Conservation (phyloP, 1,140 invertebrate genomes). For the Drosophila malerkotliana region DNA sequence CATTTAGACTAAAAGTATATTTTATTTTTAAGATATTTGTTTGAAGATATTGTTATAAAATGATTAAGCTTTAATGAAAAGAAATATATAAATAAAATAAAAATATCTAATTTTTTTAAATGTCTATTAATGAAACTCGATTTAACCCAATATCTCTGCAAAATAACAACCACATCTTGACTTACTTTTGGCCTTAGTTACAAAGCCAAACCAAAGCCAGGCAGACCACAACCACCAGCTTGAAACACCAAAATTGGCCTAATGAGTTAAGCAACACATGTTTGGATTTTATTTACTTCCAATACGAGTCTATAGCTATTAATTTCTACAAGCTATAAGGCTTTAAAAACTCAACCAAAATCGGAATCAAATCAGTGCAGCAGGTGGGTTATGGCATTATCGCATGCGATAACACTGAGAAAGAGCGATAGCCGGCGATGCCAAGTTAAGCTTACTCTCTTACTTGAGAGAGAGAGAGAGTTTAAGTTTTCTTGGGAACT, state of each 20-base stretch:
- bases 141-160: no score
- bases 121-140: no score
- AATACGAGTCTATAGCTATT: background rate
- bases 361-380: constrained; percentile 26
- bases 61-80: no score
- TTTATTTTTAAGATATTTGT: no score
- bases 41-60: no score
- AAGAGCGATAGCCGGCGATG: background rate
- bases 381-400: constrained; percentile 25
- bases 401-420: constrained; percentile 43
- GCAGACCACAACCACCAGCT: constrained; percentile 17
- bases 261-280: constrained; percentile 57
- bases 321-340: background rate
- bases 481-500: no score
- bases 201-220: constrained; percentile 10
- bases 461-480: no score
- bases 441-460: no score
- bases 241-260: constrained; percentile 45
- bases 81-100: no score
- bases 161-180: background rate
- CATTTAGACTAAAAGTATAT: no score
- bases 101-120: no score
- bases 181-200: background rate
- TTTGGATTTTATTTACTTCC: constrained; percentile 42
- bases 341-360: constrained; percentile 15